phyloP scores from a whole-genome alignment of 2,888 invertebrate genomes.

The Meta bourneti region DNA sequence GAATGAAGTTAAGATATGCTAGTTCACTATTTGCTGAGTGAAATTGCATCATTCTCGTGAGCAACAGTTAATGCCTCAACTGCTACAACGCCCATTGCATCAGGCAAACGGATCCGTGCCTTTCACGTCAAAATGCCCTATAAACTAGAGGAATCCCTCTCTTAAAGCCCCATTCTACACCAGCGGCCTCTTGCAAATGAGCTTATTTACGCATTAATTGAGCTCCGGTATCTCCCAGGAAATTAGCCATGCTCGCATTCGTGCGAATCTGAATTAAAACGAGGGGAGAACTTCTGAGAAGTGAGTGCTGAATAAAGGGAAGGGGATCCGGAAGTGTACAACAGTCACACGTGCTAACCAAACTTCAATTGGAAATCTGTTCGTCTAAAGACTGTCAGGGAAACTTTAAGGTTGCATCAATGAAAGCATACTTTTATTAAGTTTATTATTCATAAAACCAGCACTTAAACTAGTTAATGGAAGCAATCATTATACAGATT shows the following conservation, averaged over 20 bases:
- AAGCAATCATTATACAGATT: too few species aligned
- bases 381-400: too few species aligned
- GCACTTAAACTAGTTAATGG: too few species aligned
- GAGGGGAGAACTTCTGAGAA: neutral
- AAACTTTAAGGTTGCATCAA: too few species aligned
- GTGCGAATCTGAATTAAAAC: neutral
- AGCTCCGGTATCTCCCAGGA: constrained; percentile 30
- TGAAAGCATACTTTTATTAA: too few species aligned
- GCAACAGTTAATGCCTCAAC: neutral
- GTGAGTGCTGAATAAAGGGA: neutral
- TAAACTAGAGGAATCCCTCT: constrained; percentile 37
- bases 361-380: too few species aligned
- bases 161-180: constrained; percentile 10
- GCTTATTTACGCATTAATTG: constrained; percentile 71
- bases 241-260: constrained; percentile 40
- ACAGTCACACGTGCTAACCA: too few species aligned
- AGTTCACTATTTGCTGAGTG: neutral
- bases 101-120: neutral
- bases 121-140: constrained; percentile 27
- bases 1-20: neutral
- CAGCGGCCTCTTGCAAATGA: constrained; percentile 38
- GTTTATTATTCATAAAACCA: too few species aligned
- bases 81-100: neutral
- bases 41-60: constrained; percentile 10
- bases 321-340: neutral